Conservation (phyloP, 2,113 vertebrate species). For the Ammodytes dubius region DNA sequence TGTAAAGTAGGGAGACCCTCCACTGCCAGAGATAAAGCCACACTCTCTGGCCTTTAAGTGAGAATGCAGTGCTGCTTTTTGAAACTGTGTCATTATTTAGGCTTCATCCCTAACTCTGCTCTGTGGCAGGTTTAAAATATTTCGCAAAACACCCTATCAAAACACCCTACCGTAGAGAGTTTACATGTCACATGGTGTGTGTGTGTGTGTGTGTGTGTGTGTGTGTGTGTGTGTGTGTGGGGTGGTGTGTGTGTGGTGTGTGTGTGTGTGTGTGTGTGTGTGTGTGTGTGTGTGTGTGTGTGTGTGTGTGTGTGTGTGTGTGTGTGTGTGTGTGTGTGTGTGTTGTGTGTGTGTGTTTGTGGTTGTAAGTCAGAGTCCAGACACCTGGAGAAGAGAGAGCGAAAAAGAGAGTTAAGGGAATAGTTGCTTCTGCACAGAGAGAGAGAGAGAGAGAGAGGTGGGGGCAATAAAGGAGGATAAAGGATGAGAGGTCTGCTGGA, state of each 20-base stretch:
- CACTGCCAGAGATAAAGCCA: background rate
- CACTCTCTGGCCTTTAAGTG: background rate
- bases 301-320: conserved; percentile 39
- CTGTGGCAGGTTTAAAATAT: conserved; percentile 45
- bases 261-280: conserved; percentile 26
- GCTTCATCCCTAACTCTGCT: conserved; percentile 26
- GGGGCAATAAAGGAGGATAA: conserved; percentile 66
- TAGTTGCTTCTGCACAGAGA: conserved; percentile 34
- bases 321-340: conserved; percentile 37
- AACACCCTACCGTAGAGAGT: conserved; percentile 37
- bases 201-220: conserved; percentile 35
- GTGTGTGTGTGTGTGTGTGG: conserved; percentile 41
- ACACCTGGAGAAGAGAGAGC: conserved; percentile 65
- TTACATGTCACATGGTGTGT: conserved; percentile 56
- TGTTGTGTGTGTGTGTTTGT: conserved; percentile 59
- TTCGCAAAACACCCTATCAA: conserved; percentile 15
- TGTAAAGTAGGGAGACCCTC: conserved; percentile 24
- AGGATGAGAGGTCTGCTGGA: conserved; percentile 68
- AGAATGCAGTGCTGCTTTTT: background rate
- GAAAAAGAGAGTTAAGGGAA: conserved; percentile 62
- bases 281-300: conserved; percentile 33
- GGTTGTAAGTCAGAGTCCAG: conserved; percentile 73
- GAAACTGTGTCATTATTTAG: background rate
- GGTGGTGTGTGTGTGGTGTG: conserved; percentile 30
- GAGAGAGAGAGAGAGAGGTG: background rate